These are phyloP conservation scores for Alca torda DNA, from an alignment of 2,797 vertebrate species.

Conservation along the genomic window DNA sequence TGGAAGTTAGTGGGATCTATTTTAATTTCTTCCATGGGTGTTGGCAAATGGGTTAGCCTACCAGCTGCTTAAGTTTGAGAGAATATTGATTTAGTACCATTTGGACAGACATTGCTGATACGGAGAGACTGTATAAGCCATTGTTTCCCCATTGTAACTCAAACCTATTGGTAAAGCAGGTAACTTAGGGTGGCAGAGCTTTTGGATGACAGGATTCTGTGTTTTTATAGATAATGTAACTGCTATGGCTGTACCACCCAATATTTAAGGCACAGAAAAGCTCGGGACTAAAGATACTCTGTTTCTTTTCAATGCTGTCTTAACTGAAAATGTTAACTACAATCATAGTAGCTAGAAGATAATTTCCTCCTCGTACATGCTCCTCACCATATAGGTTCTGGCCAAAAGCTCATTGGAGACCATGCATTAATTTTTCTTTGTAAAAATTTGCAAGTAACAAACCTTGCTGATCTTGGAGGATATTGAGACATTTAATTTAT, in stretches of 20 bases:
- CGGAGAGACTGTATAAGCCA: neutral
- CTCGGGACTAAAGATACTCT: neutral
- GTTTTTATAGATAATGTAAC: neutral
- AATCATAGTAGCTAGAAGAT: neutral
- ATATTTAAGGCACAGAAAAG: neutral
- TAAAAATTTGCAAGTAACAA: neutral
- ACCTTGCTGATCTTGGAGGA: neutral
- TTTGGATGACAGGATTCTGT: neutral
- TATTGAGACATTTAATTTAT: neutral
- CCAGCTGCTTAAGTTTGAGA: neutral
- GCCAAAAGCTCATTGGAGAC: neutral
- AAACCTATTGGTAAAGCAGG: neutral
- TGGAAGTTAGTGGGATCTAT: neutral
- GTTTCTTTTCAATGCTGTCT: neutral
- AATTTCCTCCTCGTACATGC: fast-evolving
- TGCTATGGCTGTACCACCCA: neutral
- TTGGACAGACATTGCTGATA: neutral
- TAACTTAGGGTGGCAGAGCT: neutral
- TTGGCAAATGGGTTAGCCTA: neutral
- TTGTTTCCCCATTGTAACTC: neutral
- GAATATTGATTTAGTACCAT: neutral
- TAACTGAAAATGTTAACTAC: neutral
- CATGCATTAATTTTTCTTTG: neutral
- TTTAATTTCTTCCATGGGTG: neutral
- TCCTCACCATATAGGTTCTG: neutral